phyloP scores from a whole-genome alignment of 2,113 vertebrate genomes.

The Pycnonotus jocosus region DNA sequence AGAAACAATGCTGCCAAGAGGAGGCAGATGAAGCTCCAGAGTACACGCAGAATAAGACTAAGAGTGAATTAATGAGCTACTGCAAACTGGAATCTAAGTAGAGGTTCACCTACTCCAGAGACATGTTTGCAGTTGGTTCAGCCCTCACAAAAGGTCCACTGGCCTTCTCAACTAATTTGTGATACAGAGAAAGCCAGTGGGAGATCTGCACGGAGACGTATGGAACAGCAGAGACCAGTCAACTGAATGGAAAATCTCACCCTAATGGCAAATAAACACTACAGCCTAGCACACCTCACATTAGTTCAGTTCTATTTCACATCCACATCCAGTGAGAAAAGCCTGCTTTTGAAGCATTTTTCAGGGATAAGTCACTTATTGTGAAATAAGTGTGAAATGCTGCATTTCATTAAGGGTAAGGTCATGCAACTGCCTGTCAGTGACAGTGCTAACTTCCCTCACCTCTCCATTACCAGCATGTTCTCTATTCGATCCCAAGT shows the following conservation, averaged over 20 bases:
- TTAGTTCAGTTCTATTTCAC: not conserved
- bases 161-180: accelerated
- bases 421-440: not conserved
- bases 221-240: not conserved
- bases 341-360: not conserved
- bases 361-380: not conserved
- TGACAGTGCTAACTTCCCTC: not conserved
- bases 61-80: not conserved
- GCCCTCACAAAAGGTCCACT: not conserved
- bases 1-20: not conserved
- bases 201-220: not conserved
- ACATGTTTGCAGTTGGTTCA: accelerated
- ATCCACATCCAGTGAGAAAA: not conserved
- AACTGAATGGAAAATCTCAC: not conserved
- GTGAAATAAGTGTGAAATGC: not conserved
- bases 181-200: not conserved
- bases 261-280: not conserved
- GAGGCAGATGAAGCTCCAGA: not conserved
- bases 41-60: not conserved
- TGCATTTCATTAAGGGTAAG: not conserved
- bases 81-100: not conserved
- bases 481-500: not conserved
- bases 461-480: not conserved
- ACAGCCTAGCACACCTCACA: not conserved
- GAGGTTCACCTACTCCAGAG: not conserved